Evolutionary conservation across 2,797 vertebrate genomes (phyloP), one percentile per base, ranked within the genome.

Genomic region (Buceros bicornis): DNA sequence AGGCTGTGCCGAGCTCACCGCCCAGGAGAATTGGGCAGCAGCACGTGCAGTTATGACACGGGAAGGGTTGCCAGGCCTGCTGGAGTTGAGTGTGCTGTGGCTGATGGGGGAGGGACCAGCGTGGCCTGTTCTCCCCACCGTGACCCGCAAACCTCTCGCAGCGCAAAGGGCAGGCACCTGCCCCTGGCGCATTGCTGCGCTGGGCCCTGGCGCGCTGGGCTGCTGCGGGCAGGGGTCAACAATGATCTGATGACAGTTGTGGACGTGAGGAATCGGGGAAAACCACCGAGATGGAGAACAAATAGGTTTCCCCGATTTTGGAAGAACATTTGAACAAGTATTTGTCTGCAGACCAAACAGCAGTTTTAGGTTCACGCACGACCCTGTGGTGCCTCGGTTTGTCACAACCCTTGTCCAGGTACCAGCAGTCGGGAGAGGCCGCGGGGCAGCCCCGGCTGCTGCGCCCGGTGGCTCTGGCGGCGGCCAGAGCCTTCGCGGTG

Each of bases 151-250:
- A 25, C 13, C 48, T 20, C 20, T 28, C 1, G 8, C 5, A 15
- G 17, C 1, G 2, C 11, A 1, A 6, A 16, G 22, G 7, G 18
- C 6, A 1, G 33, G 60, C 7, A 2, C 8, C 1, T 1, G 7
- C 31, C 20, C 51, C 31, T 13, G 3, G 17, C 6, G 8, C 5
- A 4, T 29, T 13, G 3, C 5, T 2, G 45, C 3, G 6, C 45
- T 8, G 50, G 48, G 11, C 69, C 48, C 5, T 1, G 4, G 11
- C 0, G 6, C 3, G 10, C 19, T 24, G 62, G 11, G 57, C 22
- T 15, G 8, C 4, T 6, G 47, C 42, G 47, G 33, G 25, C 3
- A 13, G 19, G 31, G 18, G 19, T 26, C 17, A 56, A 24, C 9
- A 8, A 10, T 2, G 1, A 14, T 8, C 29, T 15, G 11, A 5